Base-by-base conservation (phyloP, 1,140 invertebrate species). In the Lucilia sericata region DNA sequence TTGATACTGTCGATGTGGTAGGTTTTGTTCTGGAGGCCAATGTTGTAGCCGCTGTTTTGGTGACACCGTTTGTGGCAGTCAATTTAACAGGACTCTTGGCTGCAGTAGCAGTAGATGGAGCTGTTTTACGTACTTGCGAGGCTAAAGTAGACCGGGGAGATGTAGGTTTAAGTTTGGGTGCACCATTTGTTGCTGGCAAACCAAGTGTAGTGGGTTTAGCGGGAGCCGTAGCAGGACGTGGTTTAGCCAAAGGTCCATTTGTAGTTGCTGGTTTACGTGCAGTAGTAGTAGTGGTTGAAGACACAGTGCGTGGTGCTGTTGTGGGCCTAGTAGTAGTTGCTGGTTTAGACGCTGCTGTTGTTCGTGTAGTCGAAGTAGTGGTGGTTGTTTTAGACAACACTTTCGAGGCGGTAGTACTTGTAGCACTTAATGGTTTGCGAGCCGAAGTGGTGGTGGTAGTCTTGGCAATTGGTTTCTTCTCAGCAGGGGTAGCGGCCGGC, bases 61-160 rank as follows among this genome's bases (percentile, higher is more conserved):
- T 55, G 78, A 87, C 78, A 12, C 86, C 87, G 82, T 88, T 89
- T 74, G 86, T 83, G 21, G 84, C 83, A 36, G 86, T 30, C 47
- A 87, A 82, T 47, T 90, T 90, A 75, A 78, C 86, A 74, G 88
- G 88, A 83, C 88, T 90, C 51, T 87, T 89, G 74, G 87, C 42
- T 5, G 85, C 85, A 34, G 83, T 65, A 17, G 85, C 47, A 14
- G 85, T 55, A 12, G 60, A 9, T 47, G 81, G 21, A 5, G 88
- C 51, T 19, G 85, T 14, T 47, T 89, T 90, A 13, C 88, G 88
- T 74, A 86, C 47, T 47, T 88, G 86, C 30, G 85, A 88, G 14
- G 84, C 42, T 34, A 88, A 30, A 12, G 86, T 84, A 75, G 84
- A 85, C 12, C 87, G 88, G 14, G 88, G 88, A 9, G 88, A 87